Percentiles rank a stretch among this genome's conserved stretches.
phyloP scores from a whole-genome alignment of 1,140 invertebrate genomes.

The Lasioglossum albipes region DNA sequence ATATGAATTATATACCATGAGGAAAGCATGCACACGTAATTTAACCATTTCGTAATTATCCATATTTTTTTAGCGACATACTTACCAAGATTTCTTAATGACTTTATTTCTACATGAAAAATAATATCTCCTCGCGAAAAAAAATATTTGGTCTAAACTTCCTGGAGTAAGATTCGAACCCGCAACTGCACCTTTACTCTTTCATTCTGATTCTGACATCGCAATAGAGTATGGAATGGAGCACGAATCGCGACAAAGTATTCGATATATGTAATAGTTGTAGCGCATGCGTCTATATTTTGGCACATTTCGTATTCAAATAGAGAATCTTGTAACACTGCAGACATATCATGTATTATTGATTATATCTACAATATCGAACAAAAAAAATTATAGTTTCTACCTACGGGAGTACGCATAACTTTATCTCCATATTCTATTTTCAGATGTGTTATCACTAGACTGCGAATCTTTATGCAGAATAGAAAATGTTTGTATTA shows the following conservation, averaged over 20 bases:
- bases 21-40: neutral
- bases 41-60: neutral
- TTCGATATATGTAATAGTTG: neutral
- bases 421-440: too few species aligned
- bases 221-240: neutral
- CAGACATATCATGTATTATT: slow-evolving; percentile 2
- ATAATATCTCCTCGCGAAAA: slow-evolving; percentile 10
- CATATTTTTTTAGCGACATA: neutral
- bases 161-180: slow-evolving; percentile 28
- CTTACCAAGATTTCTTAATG: slow-evolving; percentile 9
- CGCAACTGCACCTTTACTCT: neutral
- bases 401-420: too few species aligned
- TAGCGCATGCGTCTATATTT: slow-evolving; percentile 34
- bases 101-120: slow-evolving; percentile 14
- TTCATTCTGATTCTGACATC: slow-evolving; percentile 26
- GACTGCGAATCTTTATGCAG: too few species aligned
- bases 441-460: neutral
- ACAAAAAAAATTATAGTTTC: neutral
- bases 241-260: too few species aligned
- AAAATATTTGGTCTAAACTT: slow-evolving; percentile 28
- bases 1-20: neutral
- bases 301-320: neutral
- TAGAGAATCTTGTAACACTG: neutral
- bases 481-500: too few species aligned
- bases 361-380: neutral